phyloP scores from a whole-genome alignment of 2,113 vertebrate genomes.

The Chaetodon auriga region DNA sequence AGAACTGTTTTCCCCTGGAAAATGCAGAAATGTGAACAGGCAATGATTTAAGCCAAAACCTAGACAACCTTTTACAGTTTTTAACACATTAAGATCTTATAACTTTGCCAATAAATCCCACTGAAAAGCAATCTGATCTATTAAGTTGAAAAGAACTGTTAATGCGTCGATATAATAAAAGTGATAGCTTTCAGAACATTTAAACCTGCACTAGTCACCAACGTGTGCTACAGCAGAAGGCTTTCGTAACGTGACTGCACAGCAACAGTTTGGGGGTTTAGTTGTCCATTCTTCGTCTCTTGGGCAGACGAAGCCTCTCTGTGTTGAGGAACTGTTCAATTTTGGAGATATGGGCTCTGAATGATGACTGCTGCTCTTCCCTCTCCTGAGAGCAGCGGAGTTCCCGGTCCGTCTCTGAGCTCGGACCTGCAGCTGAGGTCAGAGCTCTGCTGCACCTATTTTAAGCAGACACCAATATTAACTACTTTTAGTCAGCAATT shows the following conservation, averaged over 20 bases:
- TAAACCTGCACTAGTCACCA: not conserved
- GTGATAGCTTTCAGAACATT: not conserved
- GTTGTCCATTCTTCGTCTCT: conserved; percentile 64
- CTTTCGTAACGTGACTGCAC: not conserved
- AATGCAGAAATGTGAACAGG: not conserved
- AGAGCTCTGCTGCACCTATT: conserved; percentile 39
- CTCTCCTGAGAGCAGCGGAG: conserved; percentile 55
- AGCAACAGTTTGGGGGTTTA: not conserved
- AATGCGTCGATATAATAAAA: not conserved
- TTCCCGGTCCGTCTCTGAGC: conserved; percentile 30
- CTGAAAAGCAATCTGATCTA: not conserved
- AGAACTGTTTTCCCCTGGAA: not conserved
- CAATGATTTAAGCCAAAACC: not conserved
- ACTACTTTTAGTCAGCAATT: not conserved
- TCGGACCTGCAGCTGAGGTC: not conserved
- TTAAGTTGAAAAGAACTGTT: not conserved
- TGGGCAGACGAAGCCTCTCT: conserved; percentile 67
- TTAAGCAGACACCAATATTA: not conserved
- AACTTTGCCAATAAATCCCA: not conserved
- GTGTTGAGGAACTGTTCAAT: conserved; percentile 76
- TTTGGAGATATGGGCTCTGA: conserved; percentile 79
- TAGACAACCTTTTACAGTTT: not conserved
- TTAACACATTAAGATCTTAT: not conserved
- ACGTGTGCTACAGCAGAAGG: not conserved
- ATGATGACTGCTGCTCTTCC: conserved; percentile 66